phyloP scores from a whole-genome alignment of 2,888 invertebrate species.

The Micropterix aruncella region DNA sequence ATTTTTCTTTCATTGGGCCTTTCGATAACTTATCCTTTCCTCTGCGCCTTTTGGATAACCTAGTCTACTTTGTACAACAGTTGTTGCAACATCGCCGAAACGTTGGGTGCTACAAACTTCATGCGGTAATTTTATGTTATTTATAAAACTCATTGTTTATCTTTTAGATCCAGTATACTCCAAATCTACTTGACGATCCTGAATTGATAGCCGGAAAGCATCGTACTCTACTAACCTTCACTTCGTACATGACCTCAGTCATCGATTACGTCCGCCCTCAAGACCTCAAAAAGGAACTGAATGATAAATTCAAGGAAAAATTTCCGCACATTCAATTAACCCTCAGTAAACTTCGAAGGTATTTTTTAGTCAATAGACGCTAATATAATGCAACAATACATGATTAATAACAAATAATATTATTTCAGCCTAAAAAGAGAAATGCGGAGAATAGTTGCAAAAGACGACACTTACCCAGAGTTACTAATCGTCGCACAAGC shows the following conservation, averaged over 20 bases:
- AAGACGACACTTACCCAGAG: slow-evolving; percentile 68
- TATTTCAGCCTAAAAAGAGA: slow-evolving; percentile 92
- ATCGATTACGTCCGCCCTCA: slow-evolving; percentile 94
- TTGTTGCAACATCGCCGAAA: no score
- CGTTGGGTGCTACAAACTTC: no score
- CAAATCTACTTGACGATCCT: slow-evolving; percentile 86
- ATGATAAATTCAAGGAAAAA: slow-evolving; percentile 90
- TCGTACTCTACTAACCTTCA: slow-evolving; percentile 72
- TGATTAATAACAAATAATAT: background rate
- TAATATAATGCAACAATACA: background rate
- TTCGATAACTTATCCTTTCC: no score
- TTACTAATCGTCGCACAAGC: slow-evolving; percentile 89
- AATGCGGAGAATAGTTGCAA: slow-evolving; percentile 83
- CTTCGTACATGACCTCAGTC: slow-evolving; percentile 87
- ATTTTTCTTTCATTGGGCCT: slow-evolving; percentile 4
- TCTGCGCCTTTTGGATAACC: no score
- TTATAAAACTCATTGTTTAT: slow-evolving; percentile 4
- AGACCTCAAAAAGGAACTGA: slow-evolving; percentile 90
- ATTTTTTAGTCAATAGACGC: slow-evolving; percentile 2
- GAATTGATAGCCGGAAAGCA: slow-evolving; percentile 83
- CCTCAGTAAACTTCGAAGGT: slow-evolving; percentile 92
- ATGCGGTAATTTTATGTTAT: no score
- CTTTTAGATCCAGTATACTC: slow-evolving; percentile 53
- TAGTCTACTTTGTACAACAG: no score
- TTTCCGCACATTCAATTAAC: slow-evolving; percentile 92